Evolutionary conservation across 2,113 vertebrate genomes (phyloP).

Genomic region (Zosterops pallidus): DNA sequence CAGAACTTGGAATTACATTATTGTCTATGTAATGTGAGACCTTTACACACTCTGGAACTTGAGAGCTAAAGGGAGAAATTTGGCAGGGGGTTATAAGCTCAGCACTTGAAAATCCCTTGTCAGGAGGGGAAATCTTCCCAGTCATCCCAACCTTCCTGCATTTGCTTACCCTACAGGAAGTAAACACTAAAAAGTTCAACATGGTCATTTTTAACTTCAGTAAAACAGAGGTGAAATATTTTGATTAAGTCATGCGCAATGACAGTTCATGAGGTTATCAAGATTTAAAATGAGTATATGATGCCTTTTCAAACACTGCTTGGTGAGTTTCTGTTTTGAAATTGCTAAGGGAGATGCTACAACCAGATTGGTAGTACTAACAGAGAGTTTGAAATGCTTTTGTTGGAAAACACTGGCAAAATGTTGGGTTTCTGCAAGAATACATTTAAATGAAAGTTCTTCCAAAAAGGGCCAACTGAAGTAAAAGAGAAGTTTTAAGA

Average conservation of each 20-base stretch:
- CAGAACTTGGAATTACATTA: neutral
- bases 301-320: neutral
- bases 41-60: neutral
- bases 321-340: neutral
- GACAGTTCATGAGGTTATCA: neutral
- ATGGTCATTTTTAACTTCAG: neutral
- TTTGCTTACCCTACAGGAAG: neutral
- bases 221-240: neutral
- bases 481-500: neutral
- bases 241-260: neutral
- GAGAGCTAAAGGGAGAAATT: neutral
- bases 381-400: neutral
- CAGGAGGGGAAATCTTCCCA: neutral
- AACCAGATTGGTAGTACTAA: neutral
- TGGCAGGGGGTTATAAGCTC: neutral
- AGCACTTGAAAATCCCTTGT: neutral
- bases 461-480: neutral
- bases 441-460: neutral
- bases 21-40: accelerated
- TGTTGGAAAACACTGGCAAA: neutral
- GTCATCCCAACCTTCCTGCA: neutral
- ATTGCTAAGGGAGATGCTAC: neutral
- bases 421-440: neutral
- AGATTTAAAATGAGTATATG: neutral
- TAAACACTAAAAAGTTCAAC: neutral